These are phyloP conservation scores for Dioctria linearis DNA, from an alignment of 2,888 invertebrate genomes.

Conservation along the genomic window DNA sequence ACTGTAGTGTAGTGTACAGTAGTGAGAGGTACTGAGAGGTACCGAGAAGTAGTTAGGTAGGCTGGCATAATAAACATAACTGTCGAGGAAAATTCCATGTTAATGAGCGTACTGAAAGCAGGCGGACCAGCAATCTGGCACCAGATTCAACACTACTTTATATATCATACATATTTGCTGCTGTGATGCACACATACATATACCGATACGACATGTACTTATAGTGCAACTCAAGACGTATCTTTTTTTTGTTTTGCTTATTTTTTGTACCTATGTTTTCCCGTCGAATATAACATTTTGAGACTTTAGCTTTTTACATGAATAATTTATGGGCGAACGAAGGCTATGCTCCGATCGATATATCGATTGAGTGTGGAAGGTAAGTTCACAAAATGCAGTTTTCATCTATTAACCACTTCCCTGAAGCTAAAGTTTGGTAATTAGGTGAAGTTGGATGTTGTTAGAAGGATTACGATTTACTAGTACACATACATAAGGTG, in stretches of 20 bases:
- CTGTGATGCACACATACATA: too few relatives aligned
- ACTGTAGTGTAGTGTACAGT: neutral
- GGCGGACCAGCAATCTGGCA: constrained; percentile 1
- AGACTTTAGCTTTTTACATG: neutral
- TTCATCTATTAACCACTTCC: neutral
- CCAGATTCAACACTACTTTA: neutral
- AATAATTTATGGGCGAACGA: neutral
- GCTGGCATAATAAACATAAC: neutral
- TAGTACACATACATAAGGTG: too few relatives aligned
- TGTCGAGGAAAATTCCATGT: constrained; percentile 10
- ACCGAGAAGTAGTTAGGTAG: neutral
- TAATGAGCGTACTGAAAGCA: constrained; percentile 6
- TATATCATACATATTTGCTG: too few relatives aligned
- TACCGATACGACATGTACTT: too few relatives aligned
- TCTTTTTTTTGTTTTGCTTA: neutral
- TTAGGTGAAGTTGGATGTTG: neutral
- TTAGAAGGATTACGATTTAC: neutral
- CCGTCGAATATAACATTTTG: neutral
- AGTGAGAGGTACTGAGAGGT: neutral
- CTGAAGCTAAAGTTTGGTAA: neutral
- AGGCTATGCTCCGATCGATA: constrained; percentile 5
- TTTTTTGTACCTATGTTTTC: neutral
- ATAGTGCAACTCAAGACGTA: neutral
- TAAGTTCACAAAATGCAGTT: neutral
- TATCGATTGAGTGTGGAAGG: constrained; percentile 18